Evolutionary conservation across 2,888 invertebrate genomes (phyloP).

Genomic region (Plagodis dolabraria): DNA sequence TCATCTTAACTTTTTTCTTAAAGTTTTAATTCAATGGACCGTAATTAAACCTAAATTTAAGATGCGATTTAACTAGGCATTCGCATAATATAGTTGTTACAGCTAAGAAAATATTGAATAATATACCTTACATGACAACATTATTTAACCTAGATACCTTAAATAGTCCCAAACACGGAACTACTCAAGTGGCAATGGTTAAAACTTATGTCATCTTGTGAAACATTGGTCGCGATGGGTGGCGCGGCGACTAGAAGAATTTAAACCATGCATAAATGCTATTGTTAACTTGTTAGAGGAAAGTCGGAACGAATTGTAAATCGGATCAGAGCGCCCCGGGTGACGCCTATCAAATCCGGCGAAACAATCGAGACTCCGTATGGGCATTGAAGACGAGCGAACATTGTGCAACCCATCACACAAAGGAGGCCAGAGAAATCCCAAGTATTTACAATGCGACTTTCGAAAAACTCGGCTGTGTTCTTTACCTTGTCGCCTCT

Average conservation of each 20-base stretch:
- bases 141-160: no score
- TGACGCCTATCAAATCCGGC: slow-evolving; percentile 71
- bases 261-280: slow-evolving; percentile 44
- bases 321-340: slow-evolving; percentile 67
- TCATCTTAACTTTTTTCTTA: slow-evolving; percentile 8
- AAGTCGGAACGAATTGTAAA: slow-evolving; percentile 81
- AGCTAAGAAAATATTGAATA: no score
- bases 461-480: slow-evolving; percentile 65
- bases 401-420: slow-evolving; percentile 76
- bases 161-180: no score
- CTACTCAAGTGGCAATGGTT: no score
- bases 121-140: no score
- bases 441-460: slow-evolving; percentile 65
- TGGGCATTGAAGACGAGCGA: slow-evolving; percentile 64
- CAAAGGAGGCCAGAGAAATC: slow-evolving; percentile 79
- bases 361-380: slow-evolving; percentile 73
- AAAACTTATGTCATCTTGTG: background rate
- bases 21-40: slow-evolving; percentile 2
- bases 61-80: no score
- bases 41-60: no score
- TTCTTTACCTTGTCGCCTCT: slow-evolving; percentile 51
- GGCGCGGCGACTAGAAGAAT: slow-evolving; percentile 57
- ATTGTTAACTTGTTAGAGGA: slow-evolving; percentile 68
- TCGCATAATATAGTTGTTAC: no score
- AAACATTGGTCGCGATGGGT: slow-evolving; percentile 52